Evolutionary conservation across 2,797 vertebrate genomes (phyloP).

Genomic region (Urosaurus nigricauda): DNA sequence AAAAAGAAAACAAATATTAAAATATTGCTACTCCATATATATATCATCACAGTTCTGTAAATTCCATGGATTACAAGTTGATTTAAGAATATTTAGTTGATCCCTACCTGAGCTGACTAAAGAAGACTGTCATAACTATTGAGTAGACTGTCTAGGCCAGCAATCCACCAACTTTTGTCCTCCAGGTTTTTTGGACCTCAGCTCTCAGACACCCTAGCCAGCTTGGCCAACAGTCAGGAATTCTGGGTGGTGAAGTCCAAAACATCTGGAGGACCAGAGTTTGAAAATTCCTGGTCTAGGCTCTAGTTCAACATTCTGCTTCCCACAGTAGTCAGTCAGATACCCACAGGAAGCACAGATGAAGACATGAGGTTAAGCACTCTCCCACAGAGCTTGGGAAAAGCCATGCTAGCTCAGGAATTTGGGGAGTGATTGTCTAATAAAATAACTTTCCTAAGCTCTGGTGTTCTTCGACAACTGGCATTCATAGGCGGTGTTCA

Average conservation of each 20-base stretch:
- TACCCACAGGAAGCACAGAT: background rate
- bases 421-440: no score
- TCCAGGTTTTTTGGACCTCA: no score
- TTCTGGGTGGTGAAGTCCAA: no score
- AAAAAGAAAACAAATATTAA: slow-evolving; percentile 55
- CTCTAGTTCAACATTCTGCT: background rate
- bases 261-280: no score
- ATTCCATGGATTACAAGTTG: background rate
- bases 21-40: background rate
- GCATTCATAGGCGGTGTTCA: background rate
- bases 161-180: no score
- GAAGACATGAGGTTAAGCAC: background rate
- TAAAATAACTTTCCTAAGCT: no score
- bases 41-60: background rate
- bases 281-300: background rate
- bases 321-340: background rate
- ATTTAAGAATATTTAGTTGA: background rate
- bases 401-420: no score
- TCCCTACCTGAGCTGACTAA: background rate
- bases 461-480: background rate
- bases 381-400: background rate
- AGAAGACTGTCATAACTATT: background rate
- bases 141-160: no score
- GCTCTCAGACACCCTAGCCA: no score
- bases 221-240: no score